These are phyloP conservation scores for Drosophila paranaensis DNA, from an alignment of 2,888 invertebrate genomes.

Conservation along the genomic window DNA sequence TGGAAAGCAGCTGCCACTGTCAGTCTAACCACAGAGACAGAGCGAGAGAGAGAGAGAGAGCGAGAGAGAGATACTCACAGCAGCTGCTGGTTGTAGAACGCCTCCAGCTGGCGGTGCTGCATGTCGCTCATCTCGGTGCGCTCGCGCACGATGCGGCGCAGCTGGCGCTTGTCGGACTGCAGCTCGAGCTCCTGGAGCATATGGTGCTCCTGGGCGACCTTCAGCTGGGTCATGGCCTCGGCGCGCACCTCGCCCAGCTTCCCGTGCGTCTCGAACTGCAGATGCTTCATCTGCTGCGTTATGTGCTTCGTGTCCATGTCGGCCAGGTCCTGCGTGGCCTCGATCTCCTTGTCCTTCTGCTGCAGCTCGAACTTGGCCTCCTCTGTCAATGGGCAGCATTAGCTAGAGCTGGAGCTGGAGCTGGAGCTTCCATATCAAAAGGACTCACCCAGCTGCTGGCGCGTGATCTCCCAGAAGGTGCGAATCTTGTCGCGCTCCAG, in stretches of 20 bases:
- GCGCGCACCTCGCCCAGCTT: constrained; percentile 93
- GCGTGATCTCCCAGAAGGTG: constrained; percentile 98
- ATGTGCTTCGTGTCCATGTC: constrained; percentile 94
- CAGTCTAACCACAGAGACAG: no score
- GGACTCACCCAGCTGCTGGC: constrained; percentile 89
- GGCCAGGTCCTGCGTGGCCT: constrained; percentile 94
- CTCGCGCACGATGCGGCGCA: constrained; percentile 86
- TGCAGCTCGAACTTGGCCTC: constrained; percentile 86
- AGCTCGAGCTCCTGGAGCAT: constrained; percentile 91
- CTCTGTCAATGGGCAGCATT: background rate
- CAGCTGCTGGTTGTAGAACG: constrained; percentile 79
- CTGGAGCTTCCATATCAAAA: no score
- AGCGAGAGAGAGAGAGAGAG: no score
- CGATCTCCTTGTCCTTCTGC: constrained; percentile 94
- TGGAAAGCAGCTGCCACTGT: no score
- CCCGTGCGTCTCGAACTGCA: constrained; percentile 95
- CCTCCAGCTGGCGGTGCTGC: constrained; percentile 83
- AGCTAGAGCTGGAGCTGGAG: no score
- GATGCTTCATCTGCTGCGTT: constrained; percentile 96
- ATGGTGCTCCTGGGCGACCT: constrained; percentile 93
- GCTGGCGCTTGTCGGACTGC: constrained; percentile 86
- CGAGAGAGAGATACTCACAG: constrained; percentile 67
- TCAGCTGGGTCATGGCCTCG: constrained; percentile 92
- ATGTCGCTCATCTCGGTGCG: constrained; percentile 85
- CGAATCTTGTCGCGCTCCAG: constrained; percentile 96